Percentiles rank a stretch among this genome's conserved stretches.
These are phyloP conservation scores for Lasiurus borealis DNA, from an alignment of 2,113 vertebrate species.

Conservation along the genomic window DNA sequence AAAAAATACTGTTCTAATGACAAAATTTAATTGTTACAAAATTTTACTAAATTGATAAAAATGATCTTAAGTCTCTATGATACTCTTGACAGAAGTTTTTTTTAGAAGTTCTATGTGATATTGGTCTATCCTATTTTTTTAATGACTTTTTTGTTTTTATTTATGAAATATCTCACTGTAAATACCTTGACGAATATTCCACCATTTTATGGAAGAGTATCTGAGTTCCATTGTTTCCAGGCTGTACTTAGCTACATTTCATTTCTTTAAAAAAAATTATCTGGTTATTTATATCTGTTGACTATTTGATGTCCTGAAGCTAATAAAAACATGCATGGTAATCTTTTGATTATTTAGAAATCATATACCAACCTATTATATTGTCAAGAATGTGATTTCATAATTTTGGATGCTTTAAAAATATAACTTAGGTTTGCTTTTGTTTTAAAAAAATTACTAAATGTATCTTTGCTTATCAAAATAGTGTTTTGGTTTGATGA, in stretches of 20 bases:
- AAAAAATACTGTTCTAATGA: not conserved
- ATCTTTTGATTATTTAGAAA: constrained; percentile 24
- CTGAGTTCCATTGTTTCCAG: not conserved
- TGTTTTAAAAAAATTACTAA: constrained; percentile 3
- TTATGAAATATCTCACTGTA: not conserved
- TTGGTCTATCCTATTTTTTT: constrained; percentile 38
- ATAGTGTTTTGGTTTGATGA: constrained; percentile 38
- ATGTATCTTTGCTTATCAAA: constrained; percentile 17
- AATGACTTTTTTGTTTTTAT: not conserved
- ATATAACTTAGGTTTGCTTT: constrained; percentile 35
- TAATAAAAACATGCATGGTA: constrained; percentile 43
- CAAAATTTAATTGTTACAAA: constrained; percentile 49
- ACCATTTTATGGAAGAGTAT: constrained; percentile 8
- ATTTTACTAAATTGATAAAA: not conserved
- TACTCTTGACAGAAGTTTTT: not conserved
- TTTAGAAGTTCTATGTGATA: constrained; percentile 4
- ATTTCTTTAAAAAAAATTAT: constrained; percentile 15
- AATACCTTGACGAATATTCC: not conserved
- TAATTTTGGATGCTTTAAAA: constrained; percentile 43
- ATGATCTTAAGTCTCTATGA: not conserved
- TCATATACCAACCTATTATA: not conserved
- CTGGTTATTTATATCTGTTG: not conserved
- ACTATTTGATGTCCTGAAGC: not conserved
- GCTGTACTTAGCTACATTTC: constrained; percentile 16
- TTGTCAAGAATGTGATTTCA: constrained; percentile 8